phyloP scores from a whole-genome alignment of 2,797 vertebrate genomes.

The Squalus acanthias region DNA sequence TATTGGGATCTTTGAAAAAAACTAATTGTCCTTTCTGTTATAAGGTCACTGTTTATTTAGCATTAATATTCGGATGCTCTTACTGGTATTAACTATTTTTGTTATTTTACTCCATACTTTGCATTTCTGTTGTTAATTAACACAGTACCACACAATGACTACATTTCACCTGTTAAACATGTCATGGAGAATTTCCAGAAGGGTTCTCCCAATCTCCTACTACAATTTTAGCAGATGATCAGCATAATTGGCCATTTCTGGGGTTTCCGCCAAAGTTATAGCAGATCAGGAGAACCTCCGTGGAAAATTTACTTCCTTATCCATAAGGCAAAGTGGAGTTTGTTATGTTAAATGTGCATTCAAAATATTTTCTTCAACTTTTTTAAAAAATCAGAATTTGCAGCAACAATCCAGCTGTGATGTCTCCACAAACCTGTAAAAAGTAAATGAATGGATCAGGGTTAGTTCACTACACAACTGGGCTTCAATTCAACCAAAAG shows the following conservation, averaged over 20 bases:
- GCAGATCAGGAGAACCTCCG: neutral
- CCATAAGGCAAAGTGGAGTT: neutral
- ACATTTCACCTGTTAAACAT: neutral
- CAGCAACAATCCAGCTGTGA: neutral
- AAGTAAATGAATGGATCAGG: too few relatives aligned
- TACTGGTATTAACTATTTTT: neutral
- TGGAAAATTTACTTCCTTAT: too few relatives aligned
- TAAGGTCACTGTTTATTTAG: neutral
- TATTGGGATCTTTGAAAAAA: neutral
- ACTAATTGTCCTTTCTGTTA: neutral
- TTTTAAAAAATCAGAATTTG: neutral
- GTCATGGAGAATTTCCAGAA: neutral
- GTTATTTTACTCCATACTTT: neutral
- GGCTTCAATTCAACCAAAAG: too few relatives aligned
- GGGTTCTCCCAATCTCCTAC: neutral
- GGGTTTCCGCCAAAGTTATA: neutral
- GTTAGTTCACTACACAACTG: too few relatives aligned
- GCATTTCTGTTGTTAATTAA: neutral
- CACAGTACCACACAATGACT: neutral
- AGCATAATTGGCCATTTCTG: neutral
- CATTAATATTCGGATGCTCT: neutral
- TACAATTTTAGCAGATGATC: neutral
- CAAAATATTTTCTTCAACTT: neutral
- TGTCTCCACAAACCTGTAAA: neutral
- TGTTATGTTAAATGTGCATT: neutral